Base-by-base conservation (phyloP, 2,113 vertebrate genomes). In the Lynx canadensis region DNA sequence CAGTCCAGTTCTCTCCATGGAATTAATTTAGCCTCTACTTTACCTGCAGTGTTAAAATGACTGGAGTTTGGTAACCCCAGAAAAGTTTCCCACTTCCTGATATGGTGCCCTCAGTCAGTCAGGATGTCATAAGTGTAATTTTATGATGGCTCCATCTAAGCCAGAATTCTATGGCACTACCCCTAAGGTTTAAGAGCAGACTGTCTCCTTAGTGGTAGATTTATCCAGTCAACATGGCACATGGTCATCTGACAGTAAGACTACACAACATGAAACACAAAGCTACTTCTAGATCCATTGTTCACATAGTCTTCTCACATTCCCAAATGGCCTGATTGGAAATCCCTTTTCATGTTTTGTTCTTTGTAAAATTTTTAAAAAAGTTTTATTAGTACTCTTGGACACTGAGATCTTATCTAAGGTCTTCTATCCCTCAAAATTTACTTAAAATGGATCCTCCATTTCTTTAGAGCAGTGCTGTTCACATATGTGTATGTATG, bases 1-100 rank as follows among this genome's bases (percentile, higher is more conserved):
- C 29, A 89, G 96, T 98, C 92, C 96, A 97, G 50, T 96, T 68
- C 76, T 96, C 52, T 71, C 52, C 74, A 94, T 95, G 14, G 31
- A 66, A 50, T 97, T 94, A 93, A 96, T 8, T 89, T 96, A 76
- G 48, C 69, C 11, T 96, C 80, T 23, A 19, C 27, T 95, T 97
- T 88, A 89, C 36, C 48, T 11, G 21, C 68, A 92, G 65, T 95
- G 45, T 97, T 97, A 95, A 94, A 92, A 96, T 89, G 21, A 16
- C 45, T 96, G 27, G 93, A 80, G 74, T 45, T 83, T 83, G 73
- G n/a, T 69, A 84, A 92, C 25, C 71, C 73, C 13, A 84, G 36
- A 65, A 57, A 65, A 60, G 14, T 85, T 92, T 96, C 41, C 15
- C 50, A 25, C 25, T 92, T 96, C 50, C 41, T 79, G 27, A 45